Evolutionary conservation across 2,888 invertebrate genomes (phyloP).

Genomic region (Carpatolechia fugitivella): DNA sequence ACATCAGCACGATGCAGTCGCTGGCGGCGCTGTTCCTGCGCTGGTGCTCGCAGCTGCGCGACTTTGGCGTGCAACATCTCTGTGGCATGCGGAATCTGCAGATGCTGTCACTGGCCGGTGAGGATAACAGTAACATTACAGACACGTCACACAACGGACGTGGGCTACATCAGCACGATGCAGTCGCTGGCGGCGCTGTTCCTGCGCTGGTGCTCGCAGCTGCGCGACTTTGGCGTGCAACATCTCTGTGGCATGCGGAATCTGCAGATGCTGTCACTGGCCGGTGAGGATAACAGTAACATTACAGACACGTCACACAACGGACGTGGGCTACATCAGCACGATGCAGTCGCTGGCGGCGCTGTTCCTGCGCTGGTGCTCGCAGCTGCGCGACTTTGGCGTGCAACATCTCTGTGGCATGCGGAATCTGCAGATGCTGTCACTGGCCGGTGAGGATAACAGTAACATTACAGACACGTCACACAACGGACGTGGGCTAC

Average conservation of each 20-base stretch:
- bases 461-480: too few species aligned
- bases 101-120: slow-evolving; percentile 95
- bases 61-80: slow-evolving; percentile 95
- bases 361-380: too few species aligned
- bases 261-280: slow-evolving; percentile 92
- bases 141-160: not conserved
- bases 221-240: slow-evolving; percentile 89
- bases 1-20: not conserved
- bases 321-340: not conserved
- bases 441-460: slow-evolving; percentile 93
- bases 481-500: not conserved
- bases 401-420: slow-evolving; percentile 96
- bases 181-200: not conserved
- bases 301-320: too few species aligned
- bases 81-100: slow-evolving; percentile 96
- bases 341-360: not conserved
- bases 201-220: too few species aligned
- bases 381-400: slow-evolving; percentile 82
- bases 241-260: slow-evolving; percentile 96
- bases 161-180: not conserved
- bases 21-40: too few species aligned
- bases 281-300: slow-evolving; percentile 83
- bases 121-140: slow-evolving; percentile 27
- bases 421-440: slow-evolving; percentile 93
- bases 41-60: too few species aligned